Conservation (phyloP, 92 coral and sea anemone species). For the Isaurus tuberculatus region DNA sequence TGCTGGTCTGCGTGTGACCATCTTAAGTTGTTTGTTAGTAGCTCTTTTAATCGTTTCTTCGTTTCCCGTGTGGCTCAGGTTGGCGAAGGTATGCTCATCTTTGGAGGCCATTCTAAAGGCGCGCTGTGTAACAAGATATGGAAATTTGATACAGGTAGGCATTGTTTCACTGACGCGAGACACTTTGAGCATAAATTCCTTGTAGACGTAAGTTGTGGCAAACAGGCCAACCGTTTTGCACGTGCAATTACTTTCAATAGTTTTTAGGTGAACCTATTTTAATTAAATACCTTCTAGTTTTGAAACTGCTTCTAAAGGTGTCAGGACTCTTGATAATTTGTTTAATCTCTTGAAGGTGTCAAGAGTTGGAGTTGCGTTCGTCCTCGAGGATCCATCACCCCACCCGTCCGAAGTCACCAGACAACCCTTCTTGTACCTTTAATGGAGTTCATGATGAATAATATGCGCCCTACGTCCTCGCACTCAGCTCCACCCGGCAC, state of each 20-base stretch:
- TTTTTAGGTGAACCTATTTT: too few species aligned
- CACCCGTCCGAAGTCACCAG: conserved; percentile 82
- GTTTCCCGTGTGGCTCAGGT: conserved; percentile 52
- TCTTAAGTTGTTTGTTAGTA: not conserved
- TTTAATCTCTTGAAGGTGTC: conserved; percentile 45
- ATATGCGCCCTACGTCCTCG: conserved; percentile 78
- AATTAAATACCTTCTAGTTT: too few species aligned
- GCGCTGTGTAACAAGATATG: conserved; percentile 75
- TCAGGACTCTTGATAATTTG: not conserved
- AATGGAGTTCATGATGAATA: conserved; percentile 57
- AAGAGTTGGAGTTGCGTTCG: conserved; percentile 77
- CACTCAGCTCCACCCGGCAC: conserved; percentile 90
- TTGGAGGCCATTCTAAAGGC: conserved; percentile 91
- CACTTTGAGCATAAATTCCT: too few species aligned
- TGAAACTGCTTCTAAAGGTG: not conserved
- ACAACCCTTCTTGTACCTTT: conserved; percentile 65
- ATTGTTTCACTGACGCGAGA: not conserved
- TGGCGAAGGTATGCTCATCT: conserved; percentile 95
- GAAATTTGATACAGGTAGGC: conserved; percentile 93
- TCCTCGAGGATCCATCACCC: conserved; percentile 81
- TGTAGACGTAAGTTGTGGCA: too few species aligned
- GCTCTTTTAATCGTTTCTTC: not conserved
- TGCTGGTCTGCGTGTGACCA: not conserved
- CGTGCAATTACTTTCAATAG: too few species aligned
- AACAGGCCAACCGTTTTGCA: too few species aligned